phyloP scores from a whole-genome alignment of 2,113 vertebrate species.

The Peucedramus taeniatus region DNA sequence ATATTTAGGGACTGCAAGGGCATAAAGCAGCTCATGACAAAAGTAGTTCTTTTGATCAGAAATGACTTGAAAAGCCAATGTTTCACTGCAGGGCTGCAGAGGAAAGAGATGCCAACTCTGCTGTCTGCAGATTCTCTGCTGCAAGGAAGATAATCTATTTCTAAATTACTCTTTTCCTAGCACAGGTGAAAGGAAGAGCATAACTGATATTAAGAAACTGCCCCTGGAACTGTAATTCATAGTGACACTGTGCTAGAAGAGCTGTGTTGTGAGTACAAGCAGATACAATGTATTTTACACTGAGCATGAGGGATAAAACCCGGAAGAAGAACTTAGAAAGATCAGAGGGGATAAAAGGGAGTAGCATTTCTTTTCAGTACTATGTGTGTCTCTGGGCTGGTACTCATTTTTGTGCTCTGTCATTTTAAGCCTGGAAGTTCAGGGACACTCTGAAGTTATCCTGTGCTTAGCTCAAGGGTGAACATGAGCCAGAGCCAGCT shows the following conservation, averaged over 20 bases:
- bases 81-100: not conserved
- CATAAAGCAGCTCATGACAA: not conserved
- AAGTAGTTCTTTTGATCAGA: not conserved
- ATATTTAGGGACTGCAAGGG: not conserved
- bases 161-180: not conserved
- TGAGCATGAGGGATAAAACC: not conserved
- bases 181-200: not conserved
- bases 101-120: not conserved
- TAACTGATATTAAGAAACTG: not conserved
- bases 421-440: not conserved
- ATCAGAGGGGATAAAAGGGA: not conserved
- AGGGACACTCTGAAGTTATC: not conserved
- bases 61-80: not conserved
- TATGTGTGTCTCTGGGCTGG: not conserved
- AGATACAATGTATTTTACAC: not conserved
- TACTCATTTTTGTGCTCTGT: not conserved
- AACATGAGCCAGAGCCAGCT: not conserved
- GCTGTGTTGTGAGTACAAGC: not conserved
- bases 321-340: not conserved
- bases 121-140: not conserved
- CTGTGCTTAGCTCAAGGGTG: not conserved
- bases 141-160: not conserved
- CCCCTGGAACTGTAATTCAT: not conserved
- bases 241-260: not conserved
- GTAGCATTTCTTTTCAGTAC: not conserved